Base-by-base conservation (phyloP, 2,888 invertebrate genomes). In the Pelosia muscerda region DNA sequence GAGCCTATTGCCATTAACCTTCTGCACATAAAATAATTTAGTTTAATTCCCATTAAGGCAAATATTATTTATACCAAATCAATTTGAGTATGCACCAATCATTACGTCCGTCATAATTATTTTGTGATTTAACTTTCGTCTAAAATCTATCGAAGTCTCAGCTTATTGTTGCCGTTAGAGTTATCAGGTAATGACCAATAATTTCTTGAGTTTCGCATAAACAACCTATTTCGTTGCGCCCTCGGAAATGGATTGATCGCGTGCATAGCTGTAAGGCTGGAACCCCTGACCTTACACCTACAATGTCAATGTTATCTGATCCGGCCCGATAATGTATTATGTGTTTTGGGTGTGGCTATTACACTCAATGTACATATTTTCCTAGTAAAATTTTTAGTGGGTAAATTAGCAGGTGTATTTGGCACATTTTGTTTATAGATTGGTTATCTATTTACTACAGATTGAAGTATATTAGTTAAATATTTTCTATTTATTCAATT, bases 301-400 rank as follows among this genome's bases (percentile, higher is more conserved):
- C 88, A 90, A 91, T 88, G 89, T 87, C 90, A 91, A 88, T 90
- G 90, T 85, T 86, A 87, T 87, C 86, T 81, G 86, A 84, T 86
- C 73, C 73, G 63, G 66, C 71, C 72, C 69, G 74, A 75, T 78
- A 76, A 75, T 79, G 77, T 81, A 81, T n/a, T 81, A 82, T 76
- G 78, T 78, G 77, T 71, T 68, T 73, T 68, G 71, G 78, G 74
- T 65, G 69, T 71, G 75, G 74, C 69, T 71, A 71, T 71, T 49
- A 15, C 31, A 66, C 72, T 62, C 62, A 65, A 71, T 68, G 26
- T 63, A 67, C 53, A 61, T 72, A 62, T 65, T 72, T 69, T 53
- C 53, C 67, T 42, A n/a, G 26, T 49, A 55, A 23, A 13, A 0
- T 22, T 11, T 23, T 13, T 55, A 25, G 54, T 23, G 13, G 22